Conservation (phyloP, 2,113 vertebrate species). For the Choloepus hoffmanni region DNA sequence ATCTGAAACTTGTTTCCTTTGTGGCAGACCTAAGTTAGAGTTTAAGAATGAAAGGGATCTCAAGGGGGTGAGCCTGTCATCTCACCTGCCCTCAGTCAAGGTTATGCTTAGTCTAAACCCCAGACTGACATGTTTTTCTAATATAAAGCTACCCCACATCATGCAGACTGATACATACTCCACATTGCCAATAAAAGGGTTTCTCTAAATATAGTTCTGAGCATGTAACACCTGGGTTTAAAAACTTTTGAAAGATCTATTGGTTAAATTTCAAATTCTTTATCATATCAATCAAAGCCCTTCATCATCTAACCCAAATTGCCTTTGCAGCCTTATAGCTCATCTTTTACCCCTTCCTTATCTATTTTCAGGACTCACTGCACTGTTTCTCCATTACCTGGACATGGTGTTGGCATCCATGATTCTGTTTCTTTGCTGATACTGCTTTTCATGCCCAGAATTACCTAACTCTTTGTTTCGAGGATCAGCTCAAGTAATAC, state of each 20-base stretch:
- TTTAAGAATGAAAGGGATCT: slow-evolving; percentile 44
- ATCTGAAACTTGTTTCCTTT: not conserved
- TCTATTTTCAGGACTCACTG: not conserved
- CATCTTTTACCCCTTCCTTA: not conserved
- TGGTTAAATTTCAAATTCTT: slow-evolving; percentile 38
- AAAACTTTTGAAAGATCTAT: not conserved
- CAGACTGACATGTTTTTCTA: not conserved
- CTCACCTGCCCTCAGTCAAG: not conserved
- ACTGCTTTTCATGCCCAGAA: not conserved
- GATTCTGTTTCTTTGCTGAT: not conserved
- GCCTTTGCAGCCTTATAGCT: not conserved
- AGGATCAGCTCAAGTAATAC: not conserved
- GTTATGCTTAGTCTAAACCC: not conserved
- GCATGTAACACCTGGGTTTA: not conserved
- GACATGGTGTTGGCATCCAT: not conserved
- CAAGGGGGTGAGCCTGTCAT: not conserved
- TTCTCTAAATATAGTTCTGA: not conserved
- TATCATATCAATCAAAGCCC: not conserved
- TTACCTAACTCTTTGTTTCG: not conserved
- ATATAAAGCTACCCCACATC: not conserved
- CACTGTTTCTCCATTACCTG: not conserved
- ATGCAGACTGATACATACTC: not conserved
- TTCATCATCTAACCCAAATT: not conserved
- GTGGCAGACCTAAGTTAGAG: not conserved
- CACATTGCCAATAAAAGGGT: not conserved